Conservation (phyloP, 2,113 vertebrate species). For the Charadrius vociferus region DNA sequence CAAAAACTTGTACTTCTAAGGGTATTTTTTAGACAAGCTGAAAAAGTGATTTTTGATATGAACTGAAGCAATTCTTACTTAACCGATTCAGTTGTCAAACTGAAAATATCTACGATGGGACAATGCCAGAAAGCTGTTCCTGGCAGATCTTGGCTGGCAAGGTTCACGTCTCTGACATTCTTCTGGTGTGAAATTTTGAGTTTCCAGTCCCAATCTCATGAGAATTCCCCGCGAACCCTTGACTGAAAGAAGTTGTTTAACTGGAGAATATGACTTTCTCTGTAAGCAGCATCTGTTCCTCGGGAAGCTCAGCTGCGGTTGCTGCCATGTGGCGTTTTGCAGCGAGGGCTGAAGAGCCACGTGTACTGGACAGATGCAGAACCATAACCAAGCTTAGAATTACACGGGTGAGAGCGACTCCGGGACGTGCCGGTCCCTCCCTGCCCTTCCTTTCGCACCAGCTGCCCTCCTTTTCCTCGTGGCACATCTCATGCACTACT, state of each 20-base stretch:
- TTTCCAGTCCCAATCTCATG: not conserved
- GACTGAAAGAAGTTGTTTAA: not conserved
- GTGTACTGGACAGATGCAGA: not conserved
- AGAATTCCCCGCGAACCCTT: not conserved
- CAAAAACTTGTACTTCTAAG: not conserved
- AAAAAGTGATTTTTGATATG: not conserved
- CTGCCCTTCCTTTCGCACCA: not conserved
- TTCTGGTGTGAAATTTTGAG: not conserved
- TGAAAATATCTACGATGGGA: not conserved
- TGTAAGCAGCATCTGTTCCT: not conserved
- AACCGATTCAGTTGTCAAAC: not conserved
- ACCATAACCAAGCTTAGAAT: not conserved
- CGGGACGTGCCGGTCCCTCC: not conserved
- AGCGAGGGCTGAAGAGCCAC: not conserved
- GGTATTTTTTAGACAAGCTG: not conserved
- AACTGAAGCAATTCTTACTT: not conserved
- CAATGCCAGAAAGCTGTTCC: not conserved
- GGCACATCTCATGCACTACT: not conserved
- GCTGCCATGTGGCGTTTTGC: not conserved
- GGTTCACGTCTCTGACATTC: rapidly evolving
- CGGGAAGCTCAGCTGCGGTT: not conserved
- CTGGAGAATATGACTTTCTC: not conserved
- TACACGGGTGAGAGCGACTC: rapidly evolving
- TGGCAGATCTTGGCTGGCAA: not conserved
- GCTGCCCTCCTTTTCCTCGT: not conserved